phyloP scores from a whole-genome alignment of 1,140 invertebrate genomes.

The Drosophila mauritiana region DNA sequence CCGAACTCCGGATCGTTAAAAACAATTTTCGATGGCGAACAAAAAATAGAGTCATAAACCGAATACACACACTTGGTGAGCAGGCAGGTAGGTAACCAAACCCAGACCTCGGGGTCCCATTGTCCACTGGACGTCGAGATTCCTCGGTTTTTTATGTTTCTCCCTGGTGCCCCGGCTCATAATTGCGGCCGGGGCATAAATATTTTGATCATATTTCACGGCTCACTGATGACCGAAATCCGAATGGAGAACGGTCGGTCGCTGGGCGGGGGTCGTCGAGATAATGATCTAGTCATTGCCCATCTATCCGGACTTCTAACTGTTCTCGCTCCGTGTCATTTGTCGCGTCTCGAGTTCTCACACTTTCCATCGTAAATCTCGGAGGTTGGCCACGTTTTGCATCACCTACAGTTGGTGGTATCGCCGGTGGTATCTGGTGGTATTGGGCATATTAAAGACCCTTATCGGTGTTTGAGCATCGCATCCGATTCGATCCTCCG shows the following conservation, averaged over 20 bases:
- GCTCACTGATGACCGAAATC: slow-evolving; percentile 53
- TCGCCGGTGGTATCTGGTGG: background rate
- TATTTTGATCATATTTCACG: slow-evolving; percentile 83
- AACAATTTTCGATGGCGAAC: slow-evolving; percentile 46
- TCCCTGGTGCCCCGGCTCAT: slow-evolving; percentile 41
- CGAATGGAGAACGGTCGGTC: background rate
- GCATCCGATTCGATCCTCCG: background rate
- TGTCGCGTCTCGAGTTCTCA: slow-evolving; percentile 69
- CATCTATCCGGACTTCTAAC: slow-evolving; percentile 25
- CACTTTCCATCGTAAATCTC: slow-evolving; percentile 82
- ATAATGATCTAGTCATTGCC: slow-evolving; percentile 65
- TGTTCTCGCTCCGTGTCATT: slow-evolving; percentile 56
- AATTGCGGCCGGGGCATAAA: slow-evolving; percentile 72
- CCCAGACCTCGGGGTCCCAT: slow-evolving; percentile 61
- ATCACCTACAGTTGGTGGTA: slow-evolving; percentile 45
- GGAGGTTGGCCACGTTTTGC: slow-evolving; percentile 70
- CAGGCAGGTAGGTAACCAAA: slow-evolving; percentile 67
- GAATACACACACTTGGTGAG: slow-evolving; percentile 14
- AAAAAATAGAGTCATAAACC: slow-evolving; percentile 77
- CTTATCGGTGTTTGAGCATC: slow-evolving; percentile 69
- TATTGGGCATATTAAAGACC: slow-evolving; percentile 29
- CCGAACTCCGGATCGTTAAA: slow-evolving; percentile 63
- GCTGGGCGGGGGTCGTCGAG: slow-evolving; percentile 14
- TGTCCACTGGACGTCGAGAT: slow-evolving; percentile 50
- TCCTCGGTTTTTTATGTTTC: slow-evolving; percentile 20